Base-by-base conservation (phyloP, 2,888 invertebrate species). In the Elegia similella region DNA sequence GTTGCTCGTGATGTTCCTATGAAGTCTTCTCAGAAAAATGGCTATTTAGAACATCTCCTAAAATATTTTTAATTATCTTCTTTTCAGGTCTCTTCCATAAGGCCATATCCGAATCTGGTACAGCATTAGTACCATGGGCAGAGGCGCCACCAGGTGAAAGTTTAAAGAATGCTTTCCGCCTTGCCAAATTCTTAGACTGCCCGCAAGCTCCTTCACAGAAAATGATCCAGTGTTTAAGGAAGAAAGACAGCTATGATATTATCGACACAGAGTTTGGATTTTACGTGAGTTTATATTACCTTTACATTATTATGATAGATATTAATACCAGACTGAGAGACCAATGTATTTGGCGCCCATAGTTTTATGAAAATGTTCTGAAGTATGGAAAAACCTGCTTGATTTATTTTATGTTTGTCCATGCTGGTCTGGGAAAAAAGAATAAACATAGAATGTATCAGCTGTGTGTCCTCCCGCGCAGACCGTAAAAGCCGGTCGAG, bases 21-120 rank as follows among this genome's bases (percentile, higher is more conserved):
- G n/a, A n/a, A n/a, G n/a, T n/a, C n/a, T n/a, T 23, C 2, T 23
- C 2, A 23, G 2, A 5, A 23, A 23, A 23, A 23, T 23, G 23
- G 23, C 23, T 23, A n/a, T 32, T 32, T 32, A 34, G 8, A 34
- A 34, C 2, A 34, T 10, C 10, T 7, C 8, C 10, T 38, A 38
- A 10, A 13, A 29, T n/a, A 8, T 46, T 16, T 29, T 13, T 38
- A 52, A 13, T 23, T 15, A 23, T 7, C 23, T 29, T 8, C 0
- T 29, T 80, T 82, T 55, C 72, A 95, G 95, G 94, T 59, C 74
- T 95, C 10, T 95, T 96, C 65, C 94, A 95, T 64, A 93, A 93
- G 59, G 95, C 92, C 1, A 96, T 96, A 60, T 94, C 95, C 0
- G 94, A 96, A 73, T 96, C 96, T 53, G 96, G 96, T 0, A 95